phyloP scores from a whole-genome alignment of 2,888 invertebrate species.

The Lymantria dispar region DNA sequence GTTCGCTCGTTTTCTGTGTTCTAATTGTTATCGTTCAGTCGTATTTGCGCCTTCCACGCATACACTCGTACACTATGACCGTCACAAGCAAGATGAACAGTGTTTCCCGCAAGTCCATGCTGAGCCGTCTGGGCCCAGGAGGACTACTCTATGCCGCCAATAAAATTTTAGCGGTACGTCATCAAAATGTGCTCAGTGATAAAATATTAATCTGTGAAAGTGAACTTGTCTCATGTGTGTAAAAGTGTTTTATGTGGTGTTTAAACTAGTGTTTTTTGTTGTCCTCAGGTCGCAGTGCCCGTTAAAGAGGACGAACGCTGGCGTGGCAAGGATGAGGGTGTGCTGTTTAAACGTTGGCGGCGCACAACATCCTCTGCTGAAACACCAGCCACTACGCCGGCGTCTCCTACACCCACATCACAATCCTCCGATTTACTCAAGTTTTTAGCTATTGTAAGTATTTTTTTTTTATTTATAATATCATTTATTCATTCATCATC shows the following conservation, averaged over 20 bases:
- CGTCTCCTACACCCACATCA: conserved; percentile 40
- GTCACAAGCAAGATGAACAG: conserved; percentile 81
- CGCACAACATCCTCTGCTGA: conserved; percentile 57
- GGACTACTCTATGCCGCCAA: conserved; percentile 76
- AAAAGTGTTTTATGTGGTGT: conserved; percentile 51
- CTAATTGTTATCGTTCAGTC: conserved; percentile 54
- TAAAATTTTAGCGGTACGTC: conserved; percentile 80
- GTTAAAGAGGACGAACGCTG: conserved; percentile 77
- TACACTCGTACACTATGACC: conserved; percentile 68
- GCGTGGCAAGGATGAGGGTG: conserved; percentile 72
- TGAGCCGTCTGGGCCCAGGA: conserved; percentile 75
- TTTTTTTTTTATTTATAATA: not conserved
- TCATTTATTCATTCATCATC: too few relatives aligned
- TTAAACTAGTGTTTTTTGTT: conserved; percentile 68
- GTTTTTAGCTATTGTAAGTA: conserved; percentile 91
- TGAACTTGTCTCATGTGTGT: conserved; percentile 43
- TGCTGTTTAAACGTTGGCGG: conserved; percentile 74
- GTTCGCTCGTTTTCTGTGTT: conserved; percentile 55
- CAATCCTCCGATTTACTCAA: conserved; percentile 83
- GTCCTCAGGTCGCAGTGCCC: conserved; percentile 76
- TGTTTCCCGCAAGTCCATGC: conserved; percentile 75
- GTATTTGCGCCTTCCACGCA: conserved; percentile 53
- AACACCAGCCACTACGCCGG: conserved; percentile 43
- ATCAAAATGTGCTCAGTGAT: conserved; percentile 47
- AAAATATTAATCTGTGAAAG: conserved; percentile 34